Percentiles rank a stretch among this genome's conserved stretches.
These are phyloP conservation scores for Narcine bancroftii DNA, from an alignment of 2,113 vertebrate genomes.

Conservation along the genomic window DNA sequence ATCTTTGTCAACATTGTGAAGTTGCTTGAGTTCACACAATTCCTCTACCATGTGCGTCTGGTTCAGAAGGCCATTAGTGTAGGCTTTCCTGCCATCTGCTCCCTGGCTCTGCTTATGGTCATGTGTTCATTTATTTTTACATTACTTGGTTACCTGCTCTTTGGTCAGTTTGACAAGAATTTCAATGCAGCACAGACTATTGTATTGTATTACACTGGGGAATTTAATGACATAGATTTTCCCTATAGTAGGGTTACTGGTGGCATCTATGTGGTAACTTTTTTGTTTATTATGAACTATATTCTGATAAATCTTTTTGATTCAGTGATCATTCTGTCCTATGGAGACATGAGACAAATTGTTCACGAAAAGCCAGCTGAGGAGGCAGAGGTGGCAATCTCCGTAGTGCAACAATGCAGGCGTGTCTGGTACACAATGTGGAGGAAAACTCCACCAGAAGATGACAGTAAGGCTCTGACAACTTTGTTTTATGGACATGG, in stretches of 20 bases:
- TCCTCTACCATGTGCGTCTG: conserved; percentile 47
- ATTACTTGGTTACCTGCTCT: conserved; percentile 51
- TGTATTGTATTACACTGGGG: conserved; percentile 48
- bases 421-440: conserved; percentile 13
- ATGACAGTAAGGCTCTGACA: conserved; percentile 31
- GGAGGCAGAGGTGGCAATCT: conserved; percentile 46
- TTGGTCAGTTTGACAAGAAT: conserved; percentile 53
- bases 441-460: background rate
- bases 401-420: conserved; percentile 41
- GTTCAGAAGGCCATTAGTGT: conserved; percentile 46
- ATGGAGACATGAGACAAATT: conserved; percentile 44
- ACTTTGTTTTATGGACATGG: conserved; percentile 42
- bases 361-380: conserved; percentile 49
- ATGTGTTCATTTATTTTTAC: conserved; percentile 47
- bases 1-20: conserved; percentile 50
- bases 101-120: conserved; percentile 44
- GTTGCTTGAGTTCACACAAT: conserved; percentile 47
- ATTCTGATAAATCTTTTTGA: conserved; percentile 50
- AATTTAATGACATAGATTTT: conserved; percentile 46
- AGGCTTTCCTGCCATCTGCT: conserved; percentile 46
- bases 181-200: conserved; percentile 52
- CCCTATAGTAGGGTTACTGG: conserved; percentile 44
- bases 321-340: conserved; percentile 49
- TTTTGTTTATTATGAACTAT: conserved; percentile 51
- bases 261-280: conserved; percentile 48